phyloP scores from a whole-genome alignment of 2,888 invertebrate species.

The Clanis bilineata region DNA sequence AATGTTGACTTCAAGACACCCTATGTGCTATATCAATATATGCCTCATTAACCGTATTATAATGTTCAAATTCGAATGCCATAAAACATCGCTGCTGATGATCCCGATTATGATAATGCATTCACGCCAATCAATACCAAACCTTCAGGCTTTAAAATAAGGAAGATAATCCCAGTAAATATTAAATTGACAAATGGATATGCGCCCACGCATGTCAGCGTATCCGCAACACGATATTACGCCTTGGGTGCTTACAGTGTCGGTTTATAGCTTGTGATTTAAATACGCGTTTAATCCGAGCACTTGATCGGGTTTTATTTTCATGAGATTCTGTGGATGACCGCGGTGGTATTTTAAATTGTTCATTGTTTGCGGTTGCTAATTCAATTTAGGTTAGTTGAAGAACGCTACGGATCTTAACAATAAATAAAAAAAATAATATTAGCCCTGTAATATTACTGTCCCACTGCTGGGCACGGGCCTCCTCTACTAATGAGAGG shows the following conservation, averaged over 20 bases:
- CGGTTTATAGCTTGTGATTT: slow-evolving; percentile 48
- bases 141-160: neutral
- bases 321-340: neutral
- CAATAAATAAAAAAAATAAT: no score
- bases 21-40: neutral
- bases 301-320: slow-evolving; percentile 29
- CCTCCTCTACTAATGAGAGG: no score
- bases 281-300: slow-evolving; percentile 41
- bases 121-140: neutral
- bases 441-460: no score
- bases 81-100: neutral
- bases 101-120: slow-evolving; percentile 4
- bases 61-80: neutral
- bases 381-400: neutral
- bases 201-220: slow-evolving; percentile 69
- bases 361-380: neutral
- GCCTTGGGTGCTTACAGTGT: slow-evolving; percentile 53
- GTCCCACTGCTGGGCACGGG: no score
- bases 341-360: slow-evolving; percentile 7
- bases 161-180: neutral
- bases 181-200: slow-evolving; percentile 5
- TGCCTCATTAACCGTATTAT: neutral
- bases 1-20: neutral
- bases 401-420: neutral
- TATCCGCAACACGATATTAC: slow-evolving; percentile 59